Percentiles rank a stretch among this genome's conserved stretches.
Evolutionary conservation across 2,113 vertebrate genomes (phyloP).

Genomic region (Brienomyrus brachyistius): DNA sequence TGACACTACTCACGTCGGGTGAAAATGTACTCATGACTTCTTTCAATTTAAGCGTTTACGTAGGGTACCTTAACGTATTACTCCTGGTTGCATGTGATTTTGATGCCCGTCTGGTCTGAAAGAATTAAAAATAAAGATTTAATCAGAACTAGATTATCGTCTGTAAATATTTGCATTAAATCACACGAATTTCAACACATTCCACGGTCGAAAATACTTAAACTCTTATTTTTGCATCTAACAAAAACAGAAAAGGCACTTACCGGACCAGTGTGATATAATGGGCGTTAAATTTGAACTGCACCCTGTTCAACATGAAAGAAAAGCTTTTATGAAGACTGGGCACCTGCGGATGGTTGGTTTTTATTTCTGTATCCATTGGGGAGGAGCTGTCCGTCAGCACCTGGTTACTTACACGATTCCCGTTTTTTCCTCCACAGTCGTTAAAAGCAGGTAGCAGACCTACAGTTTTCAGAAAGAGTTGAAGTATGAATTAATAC

Average conservation of each 20-base stretch:
- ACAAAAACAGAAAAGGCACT: background rate
- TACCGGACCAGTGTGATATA: background rate
- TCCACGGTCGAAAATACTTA: background rate
- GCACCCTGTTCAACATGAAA: background rate
- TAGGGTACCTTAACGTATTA: background rate
- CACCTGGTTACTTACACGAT: background rate
- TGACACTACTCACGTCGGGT: conserved; percentile 42
- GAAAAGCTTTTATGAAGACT: background rate
- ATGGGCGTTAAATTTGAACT: background rate
- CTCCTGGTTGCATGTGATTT: background rate
- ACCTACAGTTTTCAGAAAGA: background rate
- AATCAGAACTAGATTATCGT: background rate
- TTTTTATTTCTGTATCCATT: conserved; percentile 20
- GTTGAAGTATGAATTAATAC: background rate
- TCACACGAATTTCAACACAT: background rate
- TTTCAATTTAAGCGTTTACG: background rate
- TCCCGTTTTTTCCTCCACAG: background rate
- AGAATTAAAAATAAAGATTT: background rate
- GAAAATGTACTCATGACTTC: conserved; percentile 36
- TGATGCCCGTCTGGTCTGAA: background rate
- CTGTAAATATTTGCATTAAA: background rate
- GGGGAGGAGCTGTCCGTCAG: conserved; percentile 47
- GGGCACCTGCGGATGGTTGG: background rate
- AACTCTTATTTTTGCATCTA: background rate
- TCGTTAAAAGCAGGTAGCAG: background rate